phyloP scores from a whole-genome alignment of 2,113 vertebrate species.

The Zootoca vivipara region DNA sequence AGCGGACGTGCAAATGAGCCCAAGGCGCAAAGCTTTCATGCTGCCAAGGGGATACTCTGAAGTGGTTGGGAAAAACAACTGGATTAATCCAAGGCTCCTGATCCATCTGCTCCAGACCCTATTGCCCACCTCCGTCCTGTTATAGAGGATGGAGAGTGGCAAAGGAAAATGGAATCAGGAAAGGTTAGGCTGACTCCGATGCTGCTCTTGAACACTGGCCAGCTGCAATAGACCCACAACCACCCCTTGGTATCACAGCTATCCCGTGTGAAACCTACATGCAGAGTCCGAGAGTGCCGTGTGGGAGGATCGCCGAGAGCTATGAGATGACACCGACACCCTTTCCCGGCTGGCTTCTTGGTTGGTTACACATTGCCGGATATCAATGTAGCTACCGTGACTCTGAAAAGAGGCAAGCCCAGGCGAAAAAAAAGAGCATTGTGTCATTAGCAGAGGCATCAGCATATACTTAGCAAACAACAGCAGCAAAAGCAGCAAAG shows the following conservation, averaged over 20 bases:
- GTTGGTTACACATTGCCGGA: slow-evolving; percentile 65
- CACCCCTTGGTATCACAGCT: fast-evolving
- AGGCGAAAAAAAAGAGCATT: fast-evolving
- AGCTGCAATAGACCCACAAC: neutral
- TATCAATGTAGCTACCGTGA: slow-evolving; percentile 76
- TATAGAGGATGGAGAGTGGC: too few relatives aligned
- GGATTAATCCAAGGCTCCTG: neutral
- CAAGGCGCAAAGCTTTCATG: too few relatives aligned
- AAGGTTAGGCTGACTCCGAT: neutral
- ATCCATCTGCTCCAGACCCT: neutral
- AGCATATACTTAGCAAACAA: neutral
- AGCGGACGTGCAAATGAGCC: too few relatives aligned
- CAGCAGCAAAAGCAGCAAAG: neutral
- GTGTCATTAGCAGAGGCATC: fast-evolving
- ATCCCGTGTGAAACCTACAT: slow-evolving; percentile 73
- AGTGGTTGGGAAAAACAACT: neutral
- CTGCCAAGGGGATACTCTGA: neutral
- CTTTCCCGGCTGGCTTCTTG: slow-evolving; percentile 72
- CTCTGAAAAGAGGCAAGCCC: slow-evolving; percentile 65
- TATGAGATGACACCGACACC: slow-evolving; percentile 80
- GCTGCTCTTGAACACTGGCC: neutral
- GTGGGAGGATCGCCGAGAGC: slow-evolving; percentile 79
- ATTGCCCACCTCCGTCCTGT: fast-evolving
- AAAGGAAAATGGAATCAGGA: too few relatives aligned
- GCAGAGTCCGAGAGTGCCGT: slow-evolving; percentile 77